Conservation (phyloP, 92 coral and sea anemone species). For the Phenganax stokvisi region DNA sequence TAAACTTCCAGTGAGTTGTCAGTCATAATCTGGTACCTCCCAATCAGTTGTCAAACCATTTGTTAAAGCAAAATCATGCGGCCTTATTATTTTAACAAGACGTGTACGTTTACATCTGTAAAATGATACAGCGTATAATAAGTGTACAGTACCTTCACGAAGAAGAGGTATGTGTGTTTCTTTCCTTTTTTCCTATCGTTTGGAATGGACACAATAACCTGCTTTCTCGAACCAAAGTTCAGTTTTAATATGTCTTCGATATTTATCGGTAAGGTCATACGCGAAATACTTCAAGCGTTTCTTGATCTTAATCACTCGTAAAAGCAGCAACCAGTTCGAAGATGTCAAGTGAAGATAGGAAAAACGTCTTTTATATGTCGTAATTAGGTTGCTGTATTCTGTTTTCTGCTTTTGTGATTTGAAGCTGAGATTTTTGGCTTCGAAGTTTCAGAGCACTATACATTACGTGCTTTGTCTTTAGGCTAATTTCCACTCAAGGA, state of each 20-base stretch:
- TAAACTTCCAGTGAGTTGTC: too few species aligned
- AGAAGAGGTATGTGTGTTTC: not conserved
- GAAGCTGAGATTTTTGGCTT: too few species aligned
- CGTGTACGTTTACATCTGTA: not conserved
- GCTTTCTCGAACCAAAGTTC: not conserved
- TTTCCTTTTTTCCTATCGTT: slow-evolving; percentile 13
- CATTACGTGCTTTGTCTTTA: too few species aligned
- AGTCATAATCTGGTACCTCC: not conserved
- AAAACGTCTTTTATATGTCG: not conserved
- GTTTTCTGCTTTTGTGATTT: too few species aligned
- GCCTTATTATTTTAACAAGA: not conserved
- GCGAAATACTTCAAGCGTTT: slow-evolving; percentile 34
- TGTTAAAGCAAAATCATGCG: not conserved
- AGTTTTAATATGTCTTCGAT: slow-evolving; percentile 6
- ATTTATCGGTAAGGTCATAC: slow-evolving; percentile 28
- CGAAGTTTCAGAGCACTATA: too few species aligned
- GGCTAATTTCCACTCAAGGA: too few species aligned
- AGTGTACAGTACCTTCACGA: not conserved
- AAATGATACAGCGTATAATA: not conserved
- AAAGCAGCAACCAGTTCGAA: slow-evolving; percentile 31
- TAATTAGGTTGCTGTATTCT: not conserved
- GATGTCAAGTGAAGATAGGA: slow-evolving; percentile 6
- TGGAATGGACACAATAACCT: slow-evolving; percentile 1
- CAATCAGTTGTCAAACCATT: not conserved
- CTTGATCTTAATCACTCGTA: not conserved